Conservation (phyloP, 2,113 vertebrate species). For the Piaya cayana region DNA sequence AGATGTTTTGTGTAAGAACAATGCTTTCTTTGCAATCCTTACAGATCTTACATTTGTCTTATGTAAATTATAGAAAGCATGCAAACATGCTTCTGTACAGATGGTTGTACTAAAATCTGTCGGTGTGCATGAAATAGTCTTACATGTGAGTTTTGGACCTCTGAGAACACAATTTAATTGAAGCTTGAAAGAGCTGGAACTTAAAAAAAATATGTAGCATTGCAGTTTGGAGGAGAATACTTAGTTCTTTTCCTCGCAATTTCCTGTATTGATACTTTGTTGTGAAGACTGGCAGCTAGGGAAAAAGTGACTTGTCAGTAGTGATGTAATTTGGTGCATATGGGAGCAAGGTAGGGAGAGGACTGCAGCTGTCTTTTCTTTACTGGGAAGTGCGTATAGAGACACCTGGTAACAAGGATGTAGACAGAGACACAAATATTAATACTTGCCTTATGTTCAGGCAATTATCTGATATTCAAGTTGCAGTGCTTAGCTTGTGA, state of each 20-base stretch:
- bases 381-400: background rate
- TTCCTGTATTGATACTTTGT: background rate
- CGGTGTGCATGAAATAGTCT: background rate
- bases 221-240: background rate
- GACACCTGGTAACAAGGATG: background rate
- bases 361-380: background rate
- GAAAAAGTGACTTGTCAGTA: background rate
- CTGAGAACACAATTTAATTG: background rate
- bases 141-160: background rate
- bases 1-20: background rate
- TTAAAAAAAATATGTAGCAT: background rate
- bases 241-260: background rate
- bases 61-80: background rate
- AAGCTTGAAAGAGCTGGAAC: background rate
- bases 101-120: background rate
- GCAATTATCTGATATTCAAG: background rate
- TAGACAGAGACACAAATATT: background rate
- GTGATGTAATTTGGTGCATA: background rate
- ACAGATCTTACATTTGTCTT: background rate
- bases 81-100: background rate
- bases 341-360: background rate
- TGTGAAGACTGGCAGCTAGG: background rate
- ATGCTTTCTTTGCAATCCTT: background rate
- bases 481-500: background rate
- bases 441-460: background rate